Percentiles rank a stretch among this genome's conserved stretches.
Conservation (phyloP, 2,888 invertebrate species). For the Peribatodes rhomboidaria region DNA sequence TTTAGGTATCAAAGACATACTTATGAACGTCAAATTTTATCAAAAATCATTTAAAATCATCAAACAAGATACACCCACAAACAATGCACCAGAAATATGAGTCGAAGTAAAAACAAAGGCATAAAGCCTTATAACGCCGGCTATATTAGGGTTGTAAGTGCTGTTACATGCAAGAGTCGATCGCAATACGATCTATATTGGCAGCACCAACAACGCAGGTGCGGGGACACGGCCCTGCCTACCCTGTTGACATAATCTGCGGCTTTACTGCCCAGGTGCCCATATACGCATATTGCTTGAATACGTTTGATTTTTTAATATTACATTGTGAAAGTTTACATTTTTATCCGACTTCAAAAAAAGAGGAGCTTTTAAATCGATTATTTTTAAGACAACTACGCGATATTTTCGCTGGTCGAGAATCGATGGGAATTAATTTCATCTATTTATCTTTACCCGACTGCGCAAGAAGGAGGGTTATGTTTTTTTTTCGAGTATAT, state of each 20-base stretch:
- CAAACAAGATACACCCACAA: neutral
- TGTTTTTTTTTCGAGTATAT: no score
- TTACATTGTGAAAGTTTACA: constrained; percentile 1
- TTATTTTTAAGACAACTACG: no score
- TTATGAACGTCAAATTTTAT: no score
- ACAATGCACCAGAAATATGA: constrained; percentile 10
- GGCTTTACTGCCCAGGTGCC: constrained; percentile 42
- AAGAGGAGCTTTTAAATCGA: no score
- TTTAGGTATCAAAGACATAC: no score
- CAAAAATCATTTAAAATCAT: neutral
- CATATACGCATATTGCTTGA: constrained; percentile 42
- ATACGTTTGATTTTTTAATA: constrained; percentile 23
- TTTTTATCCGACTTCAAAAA: neutral
- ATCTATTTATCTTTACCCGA: no score
- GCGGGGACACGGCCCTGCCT: constrained; percentile 30
- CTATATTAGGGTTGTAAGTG: constrained; percentile 38
- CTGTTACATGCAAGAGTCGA: constrained; percentile 27
- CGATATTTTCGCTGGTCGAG: no score
- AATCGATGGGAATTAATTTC: no score
- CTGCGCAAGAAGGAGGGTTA: no score
- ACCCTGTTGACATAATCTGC: constrained; percentile 39
- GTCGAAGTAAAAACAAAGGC: constrained; percentile 21
- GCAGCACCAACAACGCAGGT: constrained; percentile 36
- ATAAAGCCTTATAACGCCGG: constrained; percentile 26
- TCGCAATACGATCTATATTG: constrained; percentile 40